Evolutionary conservation across 2,797 vertebrate genomes (phyloP).

Genomic region (Psittacula echo): DNA sequence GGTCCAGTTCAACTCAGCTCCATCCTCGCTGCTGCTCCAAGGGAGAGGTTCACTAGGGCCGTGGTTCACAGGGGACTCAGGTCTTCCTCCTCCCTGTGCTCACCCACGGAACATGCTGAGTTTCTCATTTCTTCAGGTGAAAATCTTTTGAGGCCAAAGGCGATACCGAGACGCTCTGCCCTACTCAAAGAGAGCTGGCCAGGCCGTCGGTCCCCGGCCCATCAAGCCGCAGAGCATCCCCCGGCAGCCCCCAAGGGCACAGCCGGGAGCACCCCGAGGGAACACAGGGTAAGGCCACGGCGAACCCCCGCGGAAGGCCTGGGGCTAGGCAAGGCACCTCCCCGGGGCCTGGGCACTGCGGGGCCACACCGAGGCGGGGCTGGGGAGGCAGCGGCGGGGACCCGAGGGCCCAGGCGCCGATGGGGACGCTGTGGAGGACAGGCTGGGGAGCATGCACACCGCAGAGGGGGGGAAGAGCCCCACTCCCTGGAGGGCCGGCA

Average conservation of each 20-base stretch:
- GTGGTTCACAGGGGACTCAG: not conserved
- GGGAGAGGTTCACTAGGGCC: not conserved
- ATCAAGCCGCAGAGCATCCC: too few species aligned
- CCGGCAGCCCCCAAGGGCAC: not conserved
- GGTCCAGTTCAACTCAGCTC: not conserved
- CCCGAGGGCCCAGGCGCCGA: too few species aligned
- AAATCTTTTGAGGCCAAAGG: not conserved
- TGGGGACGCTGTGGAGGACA: too few species aligned
- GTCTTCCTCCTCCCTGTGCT: not conserved
- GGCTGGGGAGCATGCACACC: not conserved
- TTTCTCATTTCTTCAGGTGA: not conserved
- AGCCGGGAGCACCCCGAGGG: not conserved
- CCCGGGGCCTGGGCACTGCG: not conserved
- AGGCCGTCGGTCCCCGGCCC: not conserved
- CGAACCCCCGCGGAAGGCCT: not conserved
- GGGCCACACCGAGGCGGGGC: too few species aligned
- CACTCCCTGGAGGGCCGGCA: fast-evolving
- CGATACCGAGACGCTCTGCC: fast-evolving
- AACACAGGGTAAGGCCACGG: too few species aligned
- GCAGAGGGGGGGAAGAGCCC: fast-evolving
- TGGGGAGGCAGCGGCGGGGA: fast-evolving
- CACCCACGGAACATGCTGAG: fast-evolving
- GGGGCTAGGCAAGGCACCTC: not conserved
- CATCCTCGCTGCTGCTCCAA: not conserved
- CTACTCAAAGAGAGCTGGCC: not conserved